A percentile compares a stretch with the other conserved stretches of the same genome.
phyloP scores from a whole-genome alignment of 2,797 vertebrate species.

The Anomalospiza imberbis region DNA sequence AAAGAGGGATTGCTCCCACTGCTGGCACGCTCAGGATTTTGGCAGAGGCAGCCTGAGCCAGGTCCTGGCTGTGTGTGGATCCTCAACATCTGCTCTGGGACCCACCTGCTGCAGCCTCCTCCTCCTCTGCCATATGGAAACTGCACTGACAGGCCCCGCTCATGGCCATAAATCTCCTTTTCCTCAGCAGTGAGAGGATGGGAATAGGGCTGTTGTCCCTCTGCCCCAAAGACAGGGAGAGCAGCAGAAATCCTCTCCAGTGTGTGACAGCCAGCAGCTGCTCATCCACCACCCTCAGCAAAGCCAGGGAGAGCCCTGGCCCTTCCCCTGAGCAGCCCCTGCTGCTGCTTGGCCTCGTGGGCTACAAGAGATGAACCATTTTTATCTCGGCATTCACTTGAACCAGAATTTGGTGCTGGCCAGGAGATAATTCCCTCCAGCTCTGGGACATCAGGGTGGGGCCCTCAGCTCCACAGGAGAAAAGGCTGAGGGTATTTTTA shows the following conservation, averaged over 20 bases:
- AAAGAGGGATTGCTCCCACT: background rate
- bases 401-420: background rate
- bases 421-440: background rate
- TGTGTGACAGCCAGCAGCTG: background rate
- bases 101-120: background rate
- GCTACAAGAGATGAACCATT: background rate
- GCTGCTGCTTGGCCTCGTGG: background rate
- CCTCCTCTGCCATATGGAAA: background rate
- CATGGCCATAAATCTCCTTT: background rate
- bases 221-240: background rate
- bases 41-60: background rate
- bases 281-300: background rate
- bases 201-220: background rate
- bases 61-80: background rate
- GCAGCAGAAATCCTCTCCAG: background rate
- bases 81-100: background rate
- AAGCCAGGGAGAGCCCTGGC: fast-evolving
- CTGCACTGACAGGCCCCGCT: background rate
- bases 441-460: background rate
- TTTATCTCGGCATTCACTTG: too few species aligned
- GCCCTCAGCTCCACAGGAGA: fast-evolving
- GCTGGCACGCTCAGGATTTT: background rate
- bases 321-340: background rate
- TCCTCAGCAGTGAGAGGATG: background rate
- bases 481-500: background rate